phyloP scores from a whole-genome alignment of 1,140 invertebrate species.

The Habropoda laboriosa region DNA sequence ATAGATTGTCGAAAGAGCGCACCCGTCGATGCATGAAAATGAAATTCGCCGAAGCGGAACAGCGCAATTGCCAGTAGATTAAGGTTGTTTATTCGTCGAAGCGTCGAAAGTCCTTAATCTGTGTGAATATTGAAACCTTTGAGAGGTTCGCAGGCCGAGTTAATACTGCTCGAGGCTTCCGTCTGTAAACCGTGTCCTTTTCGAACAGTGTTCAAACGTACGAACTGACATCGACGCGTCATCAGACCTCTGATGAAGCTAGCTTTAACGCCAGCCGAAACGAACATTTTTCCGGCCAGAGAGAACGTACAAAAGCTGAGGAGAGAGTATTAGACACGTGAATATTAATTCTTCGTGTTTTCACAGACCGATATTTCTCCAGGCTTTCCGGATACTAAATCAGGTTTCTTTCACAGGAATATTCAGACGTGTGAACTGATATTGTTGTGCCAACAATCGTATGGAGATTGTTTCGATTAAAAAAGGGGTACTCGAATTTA shows the following conservation, averaged over 20 bases:
- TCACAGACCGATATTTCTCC: no score
- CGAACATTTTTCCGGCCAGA: neutral
- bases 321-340: no score
- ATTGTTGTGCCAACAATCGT: no score
- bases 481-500: no score
- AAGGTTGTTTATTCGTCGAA: neutral
- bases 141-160: neutral
- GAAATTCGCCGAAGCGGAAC: neutral
- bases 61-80: neutral
- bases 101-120: slow-evolving; percentile 11
- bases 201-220: slow-evolving; percentile 6
- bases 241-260: slow-evolving; percentile 19
- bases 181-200: neutral
- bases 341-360: no score
- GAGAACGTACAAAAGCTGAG: no score
- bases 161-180: slow-evolving; percentile 3
- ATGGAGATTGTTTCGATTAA: no score
- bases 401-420: no score
- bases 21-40: no score
- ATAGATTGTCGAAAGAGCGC: no score
- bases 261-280: neutral
- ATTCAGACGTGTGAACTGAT: no score
- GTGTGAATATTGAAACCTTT: slow-evolving; percentile 13
- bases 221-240: neutral
- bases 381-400: no score